phyloP scores from a whole-genome alignment of 2,797 vertebrate species.

The Microchirus variegatus region DNA sequence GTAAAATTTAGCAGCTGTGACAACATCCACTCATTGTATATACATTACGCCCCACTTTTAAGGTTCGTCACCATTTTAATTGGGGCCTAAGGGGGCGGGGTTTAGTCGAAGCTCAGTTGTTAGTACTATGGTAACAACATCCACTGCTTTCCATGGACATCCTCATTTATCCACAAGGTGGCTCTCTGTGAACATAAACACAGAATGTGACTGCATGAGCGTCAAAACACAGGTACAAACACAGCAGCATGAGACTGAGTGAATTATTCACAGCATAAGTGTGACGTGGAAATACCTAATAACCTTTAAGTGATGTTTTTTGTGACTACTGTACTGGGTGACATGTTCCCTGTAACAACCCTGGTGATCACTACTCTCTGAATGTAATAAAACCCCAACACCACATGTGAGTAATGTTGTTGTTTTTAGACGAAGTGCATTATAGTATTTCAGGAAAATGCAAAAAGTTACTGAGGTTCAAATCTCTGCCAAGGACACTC shows the following conservation, averaged over 20 bases:
- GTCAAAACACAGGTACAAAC: conserved; percentile 2
- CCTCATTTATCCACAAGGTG: conserved; percentile 64
- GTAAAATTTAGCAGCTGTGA: too few species aligned
- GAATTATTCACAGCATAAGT: conserved; percentile 63
- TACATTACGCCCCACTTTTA: too few species aligned
- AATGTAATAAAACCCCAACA: conserved; percentile 67
- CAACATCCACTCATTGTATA: too few species aligned
- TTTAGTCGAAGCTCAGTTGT: neutral
- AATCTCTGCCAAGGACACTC: too few species aligned
- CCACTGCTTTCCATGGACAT: conserved; percentile 5
- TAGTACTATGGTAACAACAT: conserved; percentile 1
- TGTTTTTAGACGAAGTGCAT: neutral
- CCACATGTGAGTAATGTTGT: neutral
- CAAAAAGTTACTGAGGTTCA: too few species aligned
- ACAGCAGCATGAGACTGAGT: conserved; percentile 25
- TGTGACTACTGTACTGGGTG: conserved; percentile 28
- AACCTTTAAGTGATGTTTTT: conserved; percentile 26
- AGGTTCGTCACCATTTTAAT: too few species aligned
- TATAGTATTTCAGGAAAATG: neutral
- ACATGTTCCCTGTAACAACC: conserved; percentile 40
- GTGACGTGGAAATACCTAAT: conserved; percentile 39
- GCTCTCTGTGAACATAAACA: conserved; percentile 40
- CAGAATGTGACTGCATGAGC: neutral
- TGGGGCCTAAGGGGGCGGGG: too few species aligned
- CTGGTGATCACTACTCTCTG: conserved; percentile 38